Evolutionary conservation across 2,888 invertebrate species (phyloP).

Genomic region (Drosophila anomalipes): DNA sequence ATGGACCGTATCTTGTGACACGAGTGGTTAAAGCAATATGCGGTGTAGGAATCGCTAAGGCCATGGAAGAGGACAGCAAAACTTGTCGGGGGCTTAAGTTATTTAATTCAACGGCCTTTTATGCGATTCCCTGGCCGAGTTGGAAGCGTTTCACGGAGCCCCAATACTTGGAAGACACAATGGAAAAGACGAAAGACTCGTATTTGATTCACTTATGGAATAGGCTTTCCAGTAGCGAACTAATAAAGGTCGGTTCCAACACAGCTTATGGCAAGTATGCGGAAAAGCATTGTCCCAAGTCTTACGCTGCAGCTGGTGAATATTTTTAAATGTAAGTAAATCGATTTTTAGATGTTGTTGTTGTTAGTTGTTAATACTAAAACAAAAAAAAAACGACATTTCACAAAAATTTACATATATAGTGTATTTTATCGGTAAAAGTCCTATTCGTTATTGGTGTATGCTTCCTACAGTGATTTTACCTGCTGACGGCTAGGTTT

Average conservation of each 20-base stretch:
- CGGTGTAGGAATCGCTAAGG: conserved; percentile 85
- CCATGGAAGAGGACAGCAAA: conserved; percentile 85
- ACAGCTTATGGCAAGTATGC: conserved; percentile 79
- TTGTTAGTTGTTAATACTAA: background rate
- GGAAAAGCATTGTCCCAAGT: conserved; percentile 78
- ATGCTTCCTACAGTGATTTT: background rate
- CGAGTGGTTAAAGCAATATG: conserved; percentile 87
- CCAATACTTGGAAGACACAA: conserved; percentile 81
- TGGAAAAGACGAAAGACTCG: conserved; percentile 70
- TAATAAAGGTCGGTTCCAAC: conserved; percentile 70
- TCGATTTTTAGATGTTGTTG: no score
- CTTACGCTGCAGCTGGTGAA: conserved; percentile 74
- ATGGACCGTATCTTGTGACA: conserved; percentile 87
- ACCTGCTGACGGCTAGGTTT: background rate
- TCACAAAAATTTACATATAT: background rate
- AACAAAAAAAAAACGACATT: background rate
- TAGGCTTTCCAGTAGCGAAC: conserved; percentile 68
- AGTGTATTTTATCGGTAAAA: background rate
- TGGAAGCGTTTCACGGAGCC: conserved; percentile 88
- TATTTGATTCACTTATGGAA: conserved; percentile 83
- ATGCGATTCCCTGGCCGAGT: conserved; percentile 87
- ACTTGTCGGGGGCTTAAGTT: conserved; percentile 88
- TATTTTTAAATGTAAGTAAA: conserved; percentile 54
- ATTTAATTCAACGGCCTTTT: conserved; percentile 88
- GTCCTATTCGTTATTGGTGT: background rate